Base-by-base conservation (phyloP, 2,888 invertebrate species). In the Drosophila falleni region DNA sequence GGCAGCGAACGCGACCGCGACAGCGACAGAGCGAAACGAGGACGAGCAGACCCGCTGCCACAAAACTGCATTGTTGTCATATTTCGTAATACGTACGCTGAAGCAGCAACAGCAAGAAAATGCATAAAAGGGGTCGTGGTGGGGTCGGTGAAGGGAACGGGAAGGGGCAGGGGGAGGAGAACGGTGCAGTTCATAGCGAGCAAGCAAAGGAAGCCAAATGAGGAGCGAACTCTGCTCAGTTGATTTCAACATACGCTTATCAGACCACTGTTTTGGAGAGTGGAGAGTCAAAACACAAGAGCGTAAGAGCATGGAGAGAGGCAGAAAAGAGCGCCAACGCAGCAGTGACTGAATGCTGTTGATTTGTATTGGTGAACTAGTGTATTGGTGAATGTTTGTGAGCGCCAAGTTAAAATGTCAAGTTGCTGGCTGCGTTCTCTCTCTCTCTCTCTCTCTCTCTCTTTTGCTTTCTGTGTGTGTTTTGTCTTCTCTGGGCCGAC, bases 1-100 rank as follows among this genome's bases (percentile, higher is more conserved):
- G 74, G 63, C 78, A 74, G 29, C 64, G 46, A 19, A 49, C 72
- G 55, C 71, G 42, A 33, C 65, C 51, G 39, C 23, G 55, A 51
- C 74, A 13, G 62, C 81, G 78, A 72, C 85, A 89, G 81, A 83
- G 83, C 72, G 81, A 83, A 90, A 90, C 90, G 90, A 90, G 90
- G 89, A 90, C 89, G 90, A 89, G 78, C 81, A 71, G 70, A 72
- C 71, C 39, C 66, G 65, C 62, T 71, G 64, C 62, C 66, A 63
- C 71, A 75, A 89, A 81, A 87, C 89, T 91, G 91, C 91, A 91
- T 90, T 90, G 89, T 90, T 90, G 90, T 89, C 90, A 90, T 91
- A 87, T 91, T 91, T 91, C 91, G 91, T 90, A 91, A 91, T 89
- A 64, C 35, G 37, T 44, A 80, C 81, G 88, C 81, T 89, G 87